Evolutionary conservation across 92 coral and sea anemone genomes (phyloP).

Genomic region (Siderastrea siderea): DNA sequence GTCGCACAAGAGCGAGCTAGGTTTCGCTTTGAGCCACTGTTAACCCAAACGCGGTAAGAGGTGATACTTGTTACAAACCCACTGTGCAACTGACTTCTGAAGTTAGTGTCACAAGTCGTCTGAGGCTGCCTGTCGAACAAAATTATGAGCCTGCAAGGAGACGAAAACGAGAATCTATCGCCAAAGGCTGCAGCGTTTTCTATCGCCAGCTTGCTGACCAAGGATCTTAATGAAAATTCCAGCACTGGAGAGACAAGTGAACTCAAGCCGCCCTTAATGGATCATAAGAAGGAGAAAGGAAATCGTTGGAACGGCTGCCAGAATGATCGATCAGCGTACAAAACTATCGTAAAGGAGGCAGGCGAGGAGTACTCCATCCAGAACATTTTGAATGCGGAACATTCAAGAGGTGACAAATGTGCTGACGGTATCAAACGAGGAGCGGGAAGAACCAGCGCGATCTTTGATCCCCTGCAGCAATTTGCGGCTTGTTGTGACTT

Average conservation of each 20-base stretch:
- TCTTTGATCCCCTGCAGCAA: constrained; percentile 61
- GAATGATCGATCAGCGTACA: constrained; percentile 2
- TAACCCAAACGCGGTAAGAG: constrained; percentile 73
- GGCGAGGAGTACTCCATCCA: constrained; percentile 58
- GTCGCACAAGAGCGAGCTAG: constrained; percentile 58
- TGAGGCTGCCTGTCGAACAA: neutral
- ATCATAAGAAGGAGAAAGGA: constrained; percentile 22
- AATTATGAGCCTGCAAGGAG: constrained; percentile 21
- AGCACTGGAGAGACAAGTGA: constrained; percentile 42
- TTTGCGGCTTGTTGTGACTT: constrained; percentile 80
- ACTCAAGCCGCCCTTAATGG: constrained; percentile 21
- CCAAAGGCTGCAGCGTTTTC: constrained; percentile 92
- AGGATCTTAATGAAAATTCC: constrained; percentile 49
- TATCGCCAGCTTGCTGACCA: constrained; percentile 79
- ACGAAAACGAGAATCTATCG: constrained; percentile 60
- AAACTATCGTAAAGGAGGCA: neutral
- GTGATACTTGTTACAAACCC: constrained; percentile 60
- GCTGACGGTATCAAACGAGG: constrained; percentile 18
- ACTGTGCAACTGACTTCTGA: constrained; percentile 33
- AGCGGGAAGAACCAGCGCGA: constrained; percentile 17
- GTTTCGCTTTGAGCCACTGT: constrained; percentile 50
- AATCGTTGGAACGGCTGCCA: constrained; percentile 17
- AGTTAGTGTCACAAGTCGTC: neutral
- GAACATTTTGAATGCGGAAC: constrained; percentile 47
- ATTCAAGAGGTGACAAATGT: constrained; percentile 31